Conservation (phyloP, 2,797 vertebrate species). For the Oceanodroma leucorhoa region DNA sequence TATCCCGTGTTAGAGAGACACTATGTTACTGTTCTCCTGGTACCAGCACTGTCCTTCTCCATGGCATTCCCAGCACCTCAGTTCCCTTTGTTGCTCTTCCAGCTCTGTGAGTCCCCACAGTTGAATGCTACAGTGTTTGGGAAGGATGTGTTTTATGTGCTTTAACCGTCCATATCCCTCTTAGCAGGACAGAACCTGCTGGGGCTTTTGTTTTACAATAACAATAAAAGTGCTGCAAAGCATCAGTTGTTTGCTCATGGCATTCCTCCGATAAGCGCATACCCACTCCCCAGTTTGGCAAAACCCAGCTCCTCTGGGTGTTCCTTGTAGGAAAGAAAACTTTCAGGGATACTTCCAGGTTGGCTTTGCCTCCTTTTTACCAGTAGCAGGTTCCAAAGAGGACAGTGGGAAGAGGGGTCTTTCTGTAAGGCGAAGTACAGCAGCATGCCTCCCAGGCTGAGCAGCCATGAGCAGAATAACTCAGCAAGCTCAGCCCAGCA, state of each 20-base stretch:
- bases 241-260: not conserved
- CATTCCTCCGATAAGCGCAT: not conserved
- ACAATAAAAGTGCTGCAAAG: not conserved
- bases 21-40: fast-evolving
- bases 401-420: fast-evolving
- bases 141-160: not conserved
- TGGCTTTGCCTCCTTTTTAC: not conserved
- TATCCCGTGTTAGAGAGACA: fast-evolving
- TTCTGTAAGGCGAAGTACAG: fast-evolving
- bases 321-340: not conserved
- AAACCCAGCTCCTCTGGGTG: not conserved
- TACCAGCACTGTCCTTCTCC: not conserved
- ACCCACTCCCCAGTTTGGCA: not conserved
- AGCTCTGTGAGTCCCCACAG: not conserved
- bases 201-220: not conserved
- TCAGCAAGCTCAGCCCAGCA: not conserved
- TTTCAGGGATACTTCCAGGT: not conserved
- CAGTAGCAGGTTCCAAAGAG: not conserved
- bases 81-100: not conserved
- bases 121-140: not conserved
- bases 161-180: not conserved
- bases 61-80: not conserved
- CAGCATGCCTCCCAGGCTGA: fast-evolving
- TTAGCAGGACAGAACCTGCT: not conserved
- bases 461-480: fast-evolving